phyloP scores from a whole-genome alignment of 92 coral and sea anemone genomes.

The Epizoanthus scotinus region DNA sequence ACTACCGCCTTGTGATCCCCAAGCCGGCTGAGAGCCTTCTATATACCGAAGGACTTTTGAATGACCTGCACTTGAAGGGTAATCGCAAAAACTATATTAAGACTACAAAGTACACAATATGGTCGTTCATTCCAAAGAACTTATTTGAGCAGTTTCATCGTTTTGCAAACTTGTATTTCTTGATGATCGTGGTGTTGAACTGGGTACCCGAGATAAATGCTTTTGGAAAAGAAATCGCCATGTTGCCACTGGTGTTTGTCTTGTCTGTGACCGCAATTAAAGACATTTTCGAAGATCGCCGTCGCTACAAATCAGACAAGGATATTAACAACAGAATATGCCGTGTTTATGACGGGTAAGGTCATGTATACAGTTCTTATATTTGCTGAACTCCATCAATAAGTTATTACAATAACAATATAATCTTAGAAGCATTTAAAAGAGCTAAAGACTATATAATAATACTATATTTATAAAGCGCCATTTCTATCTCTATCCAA shows the following conservation, averaged over 20 bases:
- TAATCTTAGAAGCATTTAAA: too few species aligned
- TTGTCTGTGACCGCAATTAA: constrained; percentile 91
- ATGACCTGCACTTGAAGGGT: constrained; percentile 60
- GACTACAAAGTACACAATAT: constrained; percentile 95
- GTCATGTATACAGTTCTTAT: not conserved
- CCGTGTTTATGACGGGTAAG: constrained; percentile 84
- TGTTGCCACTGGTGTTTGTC: constrained; percentile 88
- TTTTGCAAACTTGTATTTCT: constrained; percentile 95
- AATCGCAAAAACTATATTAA: constrained; percentile 79
- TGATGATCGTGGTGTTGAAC: constrained; percentile 85
- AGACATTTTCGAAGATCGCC: constrained; percentile 93
- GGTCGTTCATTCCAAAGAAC: constrained; percentile 96
- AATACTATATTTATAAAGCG: too few species aligned
- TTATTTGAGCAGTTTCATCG: constrained; percentile 99
- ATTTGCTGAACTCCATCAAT: not conserved
- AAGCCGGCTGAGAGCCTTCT: constrained; percentile 56
- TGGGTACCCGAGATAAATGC: constrained; percentile 97
- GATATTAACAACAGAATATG: constrained; percentile 87
- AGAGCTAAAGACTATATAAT: too few species aligned
- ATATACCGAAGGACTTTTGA: constrained; percentile 60
- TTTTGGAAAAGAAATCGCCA: constrained; percentile 92
- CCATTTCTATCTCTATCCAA: too few species aligned
- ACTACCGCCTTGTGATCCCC: constrained; percentile 83
- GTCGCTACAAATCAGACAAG: constrained; percentile 90
- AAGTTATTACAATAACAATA: not conserved